Conservation (phyloP, 2,797 vertebrate species). For the Bradypus variegatus region DNA sequence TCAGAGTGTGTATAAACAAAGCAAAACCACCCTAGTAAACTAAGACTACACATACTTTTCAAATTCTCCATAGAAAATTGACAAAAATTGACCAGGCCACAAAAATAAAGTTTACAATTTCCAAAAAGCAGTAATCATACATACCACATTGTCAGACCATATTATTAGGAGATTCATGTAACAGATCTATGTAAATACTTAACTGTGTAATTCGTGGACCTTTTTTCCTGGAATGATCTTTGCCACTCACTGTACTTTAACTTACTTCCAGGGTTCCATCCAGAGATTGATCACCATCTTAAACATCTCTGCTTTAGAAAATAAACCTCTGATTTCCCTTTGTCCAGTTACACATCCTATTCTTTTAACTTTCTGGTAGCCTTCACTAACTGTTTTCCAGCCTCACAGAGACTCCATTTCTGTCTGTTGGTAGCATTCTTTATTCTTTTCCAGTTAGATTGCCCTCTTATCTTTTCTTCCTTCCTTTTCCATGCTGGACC, state of each 20-base stretch:
- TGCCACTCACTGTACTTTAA: not conserved
- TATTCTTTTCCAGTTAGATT: not conserved
- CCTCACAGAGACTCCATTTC: not conserved
- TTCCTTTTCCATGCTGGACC: not conserved
- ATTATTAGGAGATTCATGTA: not conserved
- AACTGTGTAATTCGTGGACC: not conserved
- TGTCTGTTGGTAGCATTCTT: not conserved
- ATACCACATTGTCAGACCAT: not conserved
- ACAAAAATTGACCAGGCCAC: not conserved
- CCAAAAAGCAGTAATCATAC: not conserved
- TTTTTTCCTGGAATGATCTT: not conserved
- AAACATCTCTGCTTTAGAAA: slow-evolving; percentile 9
- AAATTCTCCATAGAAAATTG: not conserved
- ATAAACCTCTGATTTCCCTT: not conserved
- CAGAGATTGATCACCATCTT: not conserved
- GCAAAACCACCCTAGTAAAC: not conserved
- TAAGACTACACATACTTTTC: not conserved
- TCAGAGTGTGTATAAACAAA: not conserved
- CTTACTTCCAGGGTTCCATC: not conserved
- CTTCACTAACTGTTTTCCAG: not conserved
- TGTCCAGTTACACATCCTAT: not conserved
- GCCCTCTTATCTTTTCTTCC: not conserved
- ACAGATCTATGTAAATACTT: not conserved
- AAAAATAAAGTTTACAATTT: not conserved
- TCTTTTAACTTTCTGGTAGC: not conserved